Percentiles rank a stretch among this genome's conserved stretches.
Evolutionary conservation across 2,888 invertebrate genomes (phyloP).

Genomic region (Ophion obscuratus): DNA sequence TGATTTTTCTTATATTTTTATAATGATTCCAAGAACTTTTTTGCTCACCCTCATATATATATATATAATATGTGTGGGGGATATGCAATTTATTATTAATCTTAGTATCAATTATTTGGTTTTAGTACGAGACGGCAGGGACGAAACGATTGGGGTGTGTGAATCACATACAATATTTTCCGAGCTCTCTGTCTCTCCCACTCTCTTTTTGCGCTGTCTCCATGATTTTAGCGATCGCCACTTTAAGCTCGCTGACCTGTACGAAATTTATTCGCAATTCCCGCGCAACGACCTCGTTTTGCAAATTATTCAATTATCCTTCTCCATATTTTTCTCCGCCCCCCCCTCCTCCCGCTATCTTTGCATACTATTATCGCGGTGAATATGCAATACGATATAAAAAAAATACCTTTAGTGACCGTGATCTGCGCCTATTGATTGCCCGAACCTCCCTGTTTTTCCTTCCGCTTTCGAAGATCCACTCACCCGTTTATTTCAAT

Average conservation of each 20-base stretch:
- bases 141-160: constrained; percentile 12
- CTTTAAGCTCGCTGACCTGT: constrained; percentile 39
- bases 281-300: constrained; percentile 19
- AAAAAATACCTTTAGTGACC: neutral
- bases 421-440: neutral
- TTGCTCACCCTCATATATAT: no score
- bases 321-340: neutral
- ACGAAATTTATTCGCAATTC: constrained; percentile 46
- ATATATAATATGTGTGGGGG: no score
- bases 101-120: neutral
- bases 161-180: constrained; percentile 22
- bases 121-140: neutral
- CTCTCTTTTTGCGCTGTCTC: neutral
- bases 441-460: neutral
- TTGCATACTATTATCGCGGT: constrained; percentile 29
- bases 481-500: neutral
- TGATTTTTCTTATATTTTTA: no score
- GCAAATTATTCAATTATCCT: constrained; percentile 47
- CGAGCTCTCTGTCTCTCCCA: constrained; percentile 1
- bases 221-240: constrained; percentile 7
- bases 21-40: no score
- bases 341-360: neutral
- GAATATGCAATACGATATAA: constrained; percentile 30
- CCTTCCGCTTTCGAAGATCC: neutral
- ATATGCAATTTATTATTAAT: no score